These are phyloP conservation scores for Crenuchus spilurus DNA, from an alignment of 2,797 vertebrate genomes.

Conservation along the genomic window DNA sequence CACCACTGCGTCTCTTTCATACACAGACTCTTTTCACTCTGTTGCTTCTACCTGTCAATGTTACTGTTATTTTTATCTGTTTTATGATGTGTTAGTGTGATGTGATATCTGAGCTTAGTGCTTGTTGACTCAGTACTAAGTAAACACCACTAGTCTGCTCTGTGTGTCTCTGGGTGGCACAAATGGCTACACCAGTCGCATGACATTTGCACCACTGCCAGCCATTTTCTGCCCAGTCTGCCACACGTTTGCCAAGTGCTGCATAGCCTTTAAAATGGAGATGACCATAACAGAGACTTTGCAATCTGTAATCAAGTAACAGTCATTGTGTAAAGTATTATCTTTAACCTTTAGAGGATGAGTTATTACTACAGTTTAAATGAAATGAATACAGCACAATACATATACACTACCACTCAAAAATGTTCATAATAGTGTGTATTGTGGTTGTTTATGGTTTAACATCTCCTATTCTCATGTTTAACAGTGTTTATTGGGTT, in stretches of 20 bases:
- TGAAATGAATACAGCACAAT: no score
- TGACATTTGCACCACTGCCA: conserved; percentile 55
- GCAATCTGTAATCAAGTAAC: neutral
- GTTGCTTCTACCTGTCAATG: neutral
- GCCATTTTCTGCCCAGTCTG: conserved; percentile 71
- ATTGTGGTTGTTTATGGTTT: no score
- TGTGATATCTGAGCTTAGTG: conserved; percentile 18
- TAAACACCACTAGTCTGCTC: conserved; percentile 3
- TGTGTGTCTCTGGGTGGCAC: conserved; percentile 51
- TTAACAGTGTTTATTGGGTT: no score
- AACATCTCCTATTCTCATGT: no score
- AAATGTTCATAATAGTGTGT: no score
- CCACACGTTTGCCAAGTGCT: conserved; percentile 67
- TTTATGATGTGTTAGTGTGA: conserved; percentile 15
- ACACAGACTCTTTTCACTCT: neutral
- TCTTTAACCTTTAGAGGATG: neutral
- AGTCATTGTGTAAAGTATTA: neutral
- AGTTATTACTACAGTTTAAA: neutral
- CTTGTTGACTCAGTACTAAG: neutral
- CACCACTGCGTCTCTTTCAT: neutral
- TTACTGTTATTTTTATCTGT: neutral
- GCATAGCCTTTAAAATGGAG: conserved; percentile 23
- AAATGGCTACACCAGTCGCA: conserved; percentile 45
- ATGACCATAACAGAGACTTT: neutral
- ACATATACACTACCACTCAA: no score